Base-by-base conservation (phyloP, 2,797 vertebrate species). In the Neosilurus mollespiculum region DNA sequence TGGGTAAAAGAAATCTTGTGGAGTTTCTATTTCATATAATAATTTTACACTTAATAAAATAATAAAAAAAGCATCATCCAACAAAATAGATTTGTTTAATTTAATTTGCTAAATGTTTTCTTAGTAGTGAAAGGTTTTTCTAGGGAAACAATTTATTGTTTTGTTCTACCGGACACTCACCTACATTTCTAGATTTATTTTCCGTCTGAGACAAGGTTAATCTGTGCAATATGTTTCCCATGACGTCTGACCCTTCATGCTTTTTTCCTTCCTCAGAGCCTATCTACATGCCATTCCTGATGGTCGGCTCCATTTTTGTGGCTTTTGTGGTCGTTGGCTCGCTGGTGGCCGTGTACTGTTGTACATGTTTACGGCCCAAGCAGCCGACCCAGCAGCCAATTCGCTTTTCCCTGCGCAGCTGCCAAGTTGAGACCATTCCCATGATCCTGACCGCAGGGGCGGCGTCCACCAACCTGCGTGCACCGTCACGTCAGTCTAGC, bases 301-400 rank as follows among this genome's bases (percentile, higher is more conserved):
- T 99, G 88, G 98, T 99, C 34, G 98, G 97, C 70, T 97, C 97
- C 84, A 99, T 99, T 91, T 99, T 99, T 85, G 92, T 99, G 0
- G 96, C 98, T n/a, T 99, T 99, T 86, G 95, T 99, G 61, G 95
- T 99, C 20, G 94, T 99, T 62, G 98, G 97, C 77, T 98, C 97
- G 0, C 93, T 99, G 87, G 95, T 99, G 73, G 98, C 98, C 0
- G 93, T 99, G 83, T 99, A 99, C 88, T 99, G 98, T 86, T 99
- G 98, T 91, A 99, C 97, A 0, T 99, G 98, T 87, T 92, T 99
- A 85, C 93, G 97, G 83, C 98, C 98, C 80, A 99, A 99, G 87
- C 97, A 98, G 89, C 95, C 96, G 0, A 95, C 96, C 0, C 97
- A 96, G 56, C 97, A 95, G 91, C 96, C 98, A 0, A 96, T 97